Conservation (phyloP, 2,797 vertebrate genomes). For the Neomorphus geoffroyi region DNA sequence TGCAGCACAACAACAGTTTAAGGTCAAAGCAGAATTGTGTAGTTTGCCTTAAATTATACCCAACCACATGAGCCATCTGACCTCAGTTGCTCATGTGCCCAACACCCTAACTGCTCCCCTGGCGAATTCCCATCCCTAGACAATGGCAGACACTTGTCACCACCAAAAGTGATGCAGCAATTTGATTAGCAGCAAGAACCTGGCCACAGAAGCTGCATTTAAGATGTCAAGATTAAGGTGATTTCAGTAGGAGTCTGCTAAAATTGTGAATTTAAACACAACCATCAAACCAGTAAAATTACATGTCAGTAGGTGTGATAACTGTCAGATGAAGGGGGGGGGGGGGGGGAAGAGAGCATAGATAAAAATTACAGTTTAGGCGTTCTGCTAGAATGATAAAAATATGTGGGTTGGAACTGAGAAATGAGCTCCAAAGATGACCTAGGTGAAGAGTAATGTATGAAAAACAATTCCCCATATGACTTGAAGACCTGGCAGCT, state of each 20-base stretch:
- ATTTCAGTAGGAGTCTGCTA: background rate
- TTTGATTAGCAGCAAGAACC: background rate
- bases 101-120: fast-evolving
- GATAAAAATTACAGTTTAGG: background rate
- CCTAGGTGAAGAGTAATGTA: background rate
- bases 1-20: fast-evolving
- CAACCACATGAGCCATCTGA: background rate
- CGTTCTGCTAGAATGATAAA: background rate
- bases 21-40: background rate
- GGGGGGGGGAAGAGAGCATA: background rate
- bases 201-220: background rate
- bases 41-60: background rate
- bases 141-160: background rate
- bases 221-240: background rate
- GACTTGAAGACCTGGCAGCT: background rate
- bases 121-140: background rate
- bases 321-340: background rate
- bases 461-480: background rate
- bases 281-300: background rate
- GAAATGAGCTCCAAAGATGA: background rate
- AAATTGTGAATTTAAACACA: background rate
- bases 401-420: background rate
- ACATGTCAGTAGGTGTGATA: background rate
- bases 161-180: background rate
- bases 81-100: fast-evolving